Percentiles rank a stretch among this genome's conserved stretches.
phyloP scores from a whole-genome alignment of 1,140 invertebrate species.

The Artemia franciscana region DNA sequence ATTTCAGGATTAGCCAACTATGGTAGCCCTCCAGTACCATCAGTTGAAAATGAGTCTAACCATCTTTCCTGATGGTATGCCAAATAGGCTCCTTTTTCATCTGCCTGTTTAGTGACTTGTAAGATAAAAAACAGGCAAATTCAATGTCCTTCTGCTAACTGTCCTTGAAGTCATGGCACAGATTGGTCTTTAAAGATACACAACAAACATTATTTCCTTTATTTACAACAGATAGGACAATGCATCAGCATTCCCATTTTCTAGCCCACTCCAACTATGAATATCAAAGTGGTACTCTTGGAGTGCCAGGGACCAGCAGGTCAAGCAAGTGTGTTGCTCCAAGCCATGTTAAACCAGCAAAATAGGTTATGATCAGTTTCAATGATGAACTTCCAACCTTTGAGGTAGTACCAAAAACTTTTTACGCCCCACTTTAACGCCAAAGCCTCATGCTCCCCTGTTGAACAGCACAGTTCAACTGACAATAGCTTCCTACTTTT shows the following conservation, averaged over 20 bases:
- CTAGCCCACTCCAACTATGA: background rate
- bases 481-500: slow-evolving; percentile 19
- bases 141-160: no score
- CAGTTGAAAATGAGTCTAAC: no score
- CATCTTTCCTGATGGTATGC: no score
- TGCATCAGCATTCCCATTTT: background rate
- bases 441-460: slow-evolving; percentile 21
- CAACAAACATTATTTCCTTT: no score
- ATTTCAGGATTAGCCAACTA: no score
- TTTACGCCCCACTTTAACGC: slow-evolving; percentile 15
- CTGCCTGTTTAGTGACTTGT: no score
- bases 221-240: no score
- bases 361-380: slow-evolving; percentile 22
- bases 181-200: no score
- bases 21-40: no score
- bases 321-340: background rate
- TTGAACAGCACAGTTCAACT: slow-evolving; percentile 19
- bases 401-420: slow-evolving; percentile 17
- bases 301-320: background rate
- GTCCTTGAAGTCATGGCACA: no score
- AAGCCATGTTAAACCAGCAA: background rate
- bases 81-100: no score
- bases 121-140: no score
- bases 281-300: background rate
- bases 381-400: slow-evolving; percentile 17